These are phyloP conservation scores for Phalloptychus januarius DNA, from an alignment of 2,797 vertebrate genomes.

Conservation along the genomic window DNA sequence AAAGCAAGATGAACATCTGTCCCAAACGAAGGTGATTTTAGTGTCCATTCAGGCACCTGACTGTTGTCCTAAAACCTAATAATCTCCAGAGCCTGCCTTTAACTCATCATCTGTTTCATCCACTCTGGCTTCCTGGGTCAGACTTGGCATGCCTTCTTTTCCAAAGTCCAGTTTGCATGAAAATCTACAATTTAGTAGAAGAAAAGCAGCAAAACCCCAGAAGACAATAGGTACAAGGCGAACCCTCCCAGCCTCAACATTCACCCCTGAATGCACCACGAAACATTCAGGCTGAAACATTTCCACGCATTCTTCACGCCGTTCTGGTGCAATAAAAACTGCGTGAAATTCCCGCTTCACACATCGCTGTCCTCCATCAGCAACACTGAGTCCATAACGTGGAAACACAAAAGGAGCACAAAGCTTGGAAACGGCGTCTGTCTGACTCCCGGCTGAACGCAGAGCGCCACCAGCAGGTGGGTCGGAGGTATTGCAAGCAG, in stretches of 20 bases:
- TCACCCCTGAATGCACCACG: conserved; percentile 6
- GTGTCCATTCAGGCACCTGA: not conserved
- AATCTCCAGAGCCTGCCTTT: not conserved
- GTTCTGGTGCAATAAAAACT: conserved; percentile 36
- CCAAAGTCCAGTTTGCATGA: conserved; percentile 13
- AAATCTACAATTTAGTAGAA: conserved; percentile 37
- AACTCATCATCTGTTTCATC: conserved; percentile 18
- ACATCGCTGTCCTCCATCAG: not conserved
- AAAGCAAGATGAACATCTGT: not conserved
- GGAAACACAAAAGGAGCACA: conserved; percentile 31
- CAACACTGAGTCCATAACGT: conserved; percentile 16
- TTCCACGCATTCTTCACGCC: conserved; percentile 11
- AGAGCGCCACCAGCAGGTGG: conserved; percentile 55
- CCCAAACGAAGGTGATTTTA: conserved; percentile 1
- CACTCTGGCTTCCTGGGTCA: conserved; percentile 18
- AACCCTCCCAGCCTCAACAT: conserved; percentile 12
- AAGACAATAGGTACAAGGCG: not conserved
- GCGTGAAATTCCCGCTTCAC: conserved; percentile 8
- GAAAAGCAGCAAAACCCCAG: conserved; percentile 31
- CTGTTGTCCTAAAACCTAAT: not conserved
- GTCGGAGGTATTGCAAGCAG: conserved; percentile 82
- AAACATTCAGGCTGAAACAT: conserved; percentile 24
- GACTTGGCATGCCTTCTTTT: conserved; percentile 17
- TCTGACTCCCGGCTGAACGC: conserved; percentile 43
- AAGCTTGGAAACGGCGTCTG: conserved; percentile 11